Conservation (phyloP, 2,888 invertebrate genomes). For the Drosophila ezoana region DNA sequence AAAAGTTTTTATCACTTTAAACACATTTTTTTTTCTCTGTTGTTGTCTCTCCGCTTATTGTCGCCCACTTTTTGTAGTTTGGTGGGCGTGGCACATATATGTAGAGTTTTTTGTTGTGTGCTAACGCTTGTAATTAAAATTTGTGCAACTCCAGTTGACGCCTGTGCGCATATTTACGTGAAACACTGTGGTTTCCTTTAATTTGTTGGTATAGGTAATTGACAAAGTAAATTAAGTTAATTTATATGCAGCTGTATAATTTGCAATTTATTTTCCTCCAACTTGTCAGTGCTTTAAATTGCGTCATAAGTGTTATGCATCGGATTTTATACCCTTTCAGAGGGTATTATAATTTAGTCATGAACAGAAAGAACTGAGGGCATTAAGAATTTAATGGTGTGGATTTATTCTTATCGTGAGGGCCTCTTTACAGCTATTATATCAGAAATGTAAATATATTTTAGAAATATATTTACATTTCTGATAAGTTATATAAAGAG, state of each 20-base stretch:
- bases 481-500: too few relatives aligned
- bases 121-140: constrained; percentile 63
- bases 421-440: too few relatives aligned
- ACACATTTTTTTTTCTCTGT: constrained; percentile 41
- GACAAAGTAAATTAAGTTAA: constrained; percentile 69
- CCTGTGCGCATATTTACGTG: constrained; percentile 50
- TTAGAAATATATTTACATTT: too few relatives aligned
- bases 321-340: not conserved
- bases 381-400: too few relatives aligned
- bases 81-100: constrained; percentile 47
- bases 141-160: constrained; percentile 31
- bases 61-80: constrained; percentile 11
- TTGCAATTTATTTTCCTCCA: constrained; percentile 20
- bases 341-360: not conserved
- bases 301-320: too few relatives aligned
- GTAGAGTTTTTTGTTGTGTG: constrained; percentile 15
- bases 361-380: too few relatives aligned
- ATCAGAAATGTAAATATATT: too few relatives aligned
- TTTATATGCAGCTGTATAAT: constrained; percentile 61
- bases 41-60: constrained; percentile 16
- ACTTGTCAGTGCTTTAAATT: not conserved
- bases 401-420: too few relatives aligned
- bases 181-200: constrained; percentile 47
- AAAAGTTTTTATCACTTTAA: constrained; percentile 73
- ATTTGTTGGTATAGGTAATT: constrained; percentile 45